phyloP scores from a whole-genome alignment of 2,113 vertebrate genomes.

The Perca fluviatilis region DNA sequence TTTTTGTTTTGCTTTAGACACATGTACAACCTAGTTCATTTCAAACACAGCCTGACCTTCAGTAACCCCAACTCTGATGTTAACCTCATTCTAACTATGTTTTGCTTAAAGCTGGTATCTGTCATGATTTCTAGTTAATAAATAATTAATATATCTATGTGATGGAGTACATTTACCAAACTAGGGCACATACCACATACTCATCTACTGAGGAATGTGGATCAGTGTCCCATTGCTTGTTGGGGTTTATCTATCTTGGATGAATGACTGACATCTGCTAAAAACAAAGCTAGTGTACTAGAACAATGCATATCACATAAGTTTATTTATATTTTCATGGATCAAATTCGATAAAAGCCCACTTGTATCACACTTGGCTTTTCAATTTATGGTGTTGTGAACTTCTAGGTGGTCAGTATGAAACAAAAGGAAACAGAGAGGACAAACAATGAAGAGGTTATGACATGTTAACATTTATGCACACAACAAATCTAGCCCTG shows the following conservation, averaged over 20 bases:
- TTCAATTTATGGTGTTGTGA: not conserved
- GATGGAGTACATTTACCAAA: not conserved
- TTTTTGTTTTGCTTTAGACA: no score
- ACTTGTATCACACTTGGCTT: not conserved
- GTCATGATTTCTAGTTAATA: not conserved
- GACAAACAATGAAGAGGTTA: not conserved
- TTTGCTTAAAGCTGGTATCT: not conserved
- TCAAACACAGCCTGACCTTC: not conserved
- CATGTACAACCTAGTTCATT: not conserved
- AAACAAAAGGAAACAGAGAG: not conserved
- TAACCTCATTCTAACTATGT: not conserved
- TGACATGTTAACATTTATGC: not conserved
- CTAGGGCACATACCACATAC: not conserved
- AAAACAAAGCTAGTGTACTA: not conserved
- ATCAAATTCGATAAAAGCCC: not conserved
- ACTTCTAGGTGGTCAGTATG: not conserved
- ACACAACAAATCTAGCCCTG: not conserved
- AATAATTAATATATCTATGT: not conserved
- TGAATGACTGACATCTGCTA: not conserved
- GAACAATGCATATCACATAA: not conserved
- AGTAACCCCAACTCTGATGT: not conserved
- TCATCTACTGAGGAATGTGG: not conserved
- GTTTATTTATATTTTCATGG: not conserved
- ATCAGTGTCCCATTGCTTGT: not conserved
- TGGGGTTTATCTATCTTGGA: not conserved